These are phyloP conservation scores for Micrasema longulum DNA, from an alignment of 1,140 invertebrate species.

Conservation along the genomic window DNA sequence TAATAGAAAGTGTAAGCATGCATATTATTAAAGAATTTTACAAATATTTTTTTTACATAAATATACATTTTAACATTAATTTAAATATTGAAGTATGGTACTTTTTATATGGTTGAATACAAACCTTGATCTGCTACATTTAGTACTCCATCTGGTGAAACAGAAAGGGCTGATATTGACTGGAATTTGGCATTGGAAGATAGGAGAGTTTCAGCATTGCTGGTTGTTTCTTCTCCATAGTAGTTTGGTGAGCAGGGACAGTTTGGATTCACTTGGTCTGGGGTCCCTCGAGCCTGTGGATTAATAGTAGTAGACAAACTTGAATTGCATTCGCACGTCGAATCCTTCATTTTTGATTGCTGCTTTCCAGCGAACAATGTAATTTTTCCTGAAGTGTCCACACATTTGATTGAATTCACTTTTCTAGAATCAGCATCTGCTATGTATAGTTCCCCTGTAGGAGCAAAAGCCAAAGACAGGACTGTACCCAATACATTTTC, in stretches of 20 bases:
- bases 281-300: slow-evolving; percentile 59
- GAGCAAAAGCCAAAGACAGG: slow-evolving; percentile 88
- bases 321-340: slow-evolving; percentile 71
- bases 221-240: slow-evolving; percentile 75
- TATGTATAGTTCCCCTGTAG: slow-evolving; percentile 92
- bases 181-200: slow-evolving; percentile 92
- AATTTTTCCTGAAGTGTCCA: slow-evolving; percentile 86
- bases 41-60: too few relatives aligned
- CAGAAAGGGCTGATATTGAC: slow-evolving; percentile 91
- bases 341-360: slow-evolving; percentile 70
- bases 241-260: slow-evolving; percentile 70
- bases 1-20: too few relatives aligned
- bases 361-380: slow-evolving; percentile 84
- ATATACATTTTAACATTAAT: slow-evolving; percentile 4
- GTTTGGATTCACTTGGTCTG: slow-evolving; percentile 64
- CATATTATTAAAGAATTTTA: too few relatives aligned
- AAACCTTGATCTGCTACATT: slow-evolving; percentile 94
- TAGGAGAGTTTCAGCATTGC: slow-evolving; percentile 83
- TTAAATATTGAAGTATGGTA: too few relatives aligned
- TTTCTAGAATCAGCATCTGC: slow-evolving; percentile 92
- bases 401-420: slow-evolving; percentile 87
- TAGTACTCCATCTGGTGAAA: slow-evolving; percentile 92
- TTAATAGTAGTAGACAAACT: slow-evolving; percentile 69
- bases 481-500: slow-evolving; percentile 80
- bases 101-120: neutral